Conservation (phyloP, 2,888 invertebrate genomes). For the Agrotis segetum region DNA sequence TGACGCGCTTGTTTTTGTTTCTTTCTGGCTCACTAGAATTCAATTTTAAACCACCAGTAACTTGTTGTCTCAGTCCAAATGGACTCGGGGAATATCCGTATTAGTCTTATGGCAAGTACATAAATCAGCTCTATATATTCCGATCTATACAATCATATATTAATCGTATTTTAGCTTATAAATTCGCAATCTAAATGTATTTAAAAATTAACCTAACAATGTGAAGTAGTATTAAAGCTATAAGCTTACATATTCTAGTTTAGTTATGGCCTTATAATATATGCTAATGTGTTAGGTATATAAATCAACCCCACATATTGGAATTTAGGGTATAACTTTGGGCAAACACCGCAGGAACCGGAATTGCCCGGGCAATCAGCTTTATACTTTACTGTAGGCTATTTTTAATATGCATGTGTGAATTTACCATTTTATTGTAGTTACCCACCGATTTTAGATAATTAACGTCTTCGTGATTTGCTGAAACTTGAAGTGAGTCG, state of each 20-base stretch:
- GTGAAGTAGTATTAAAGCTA: conserved; percentile 43
- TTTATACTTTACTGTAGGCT: conserved; percentile 24
- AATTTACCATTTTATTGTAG: conserved; percentile 39
- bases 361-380: conserved; percentile 35
- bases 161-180: conserved; percentile 50
- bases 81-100: too few relatives aligned
- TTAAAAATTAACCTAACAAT: conserved; percentile 28
- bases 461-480: conserved; percentile 1
- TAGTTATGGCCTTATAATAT: conserved; percentile 47
- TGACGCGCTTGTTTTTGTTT: too few relatives aligned
- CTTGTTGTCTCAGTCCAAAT: too few relatives aligned
- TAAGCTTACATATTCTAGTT: conserved; percentile 40
- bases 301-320: conserved; percentile 30
- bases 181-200: conserved; percentile 48
- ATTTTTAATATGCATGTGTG: conserved; percentile 20
- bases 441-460: conserved; percentile 51
- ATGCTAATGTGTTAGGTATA: conserved; percentile 42
- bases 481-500: not conserved
- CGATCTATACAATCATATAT: conserved; percentile 1
- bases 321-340: conserved; percentile 24
- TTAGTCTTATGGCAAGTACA: too few relatives aligned
- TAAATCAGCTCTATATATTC: too few relatives aligned
- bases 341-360: conserved; percentile 55
- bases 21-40: too few relatives aligned
- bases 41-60: too few relatives aligned